phyloP scores from a whole-genome alignment of 2,797 vertebrate species.

The Clarias laeviceps region DNA sequence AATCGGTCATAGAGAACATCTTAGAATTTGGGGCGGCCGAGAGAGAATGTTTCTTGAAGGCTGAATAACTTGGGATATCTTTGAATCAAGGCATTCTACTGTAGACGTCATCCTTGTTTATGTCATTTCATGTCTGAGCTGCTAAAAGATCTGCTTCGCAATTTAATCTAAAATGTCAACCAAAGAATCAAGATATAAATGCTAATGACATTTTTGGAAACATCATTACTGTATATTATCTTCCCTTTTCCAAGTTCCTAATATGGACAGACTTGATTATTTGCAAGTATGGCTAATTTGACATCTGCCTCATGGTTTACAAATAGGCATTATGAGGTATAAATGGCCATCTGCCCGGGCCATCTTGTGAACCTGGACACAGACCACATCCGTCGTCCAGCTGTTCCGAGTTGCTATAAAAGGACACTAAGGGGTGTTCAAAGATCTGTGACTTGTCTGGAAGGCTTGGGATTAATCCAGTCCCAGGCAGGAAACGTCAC shows the following conservation, averaged over 20 bases:
- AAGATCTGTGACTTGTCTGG: neutral
- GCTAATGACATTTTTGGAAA: neutral
- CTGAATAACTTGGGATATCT: constrained; percentile 49
- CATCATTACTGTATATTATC: neutral
- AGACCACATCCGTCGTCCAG: constrained; percentile 68
- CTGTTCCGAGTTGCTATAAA: constrained; percentile 63
- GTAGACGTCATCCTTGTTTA: constrained; percentile 58
- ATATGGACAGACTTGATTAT: constrained; percentile 42
- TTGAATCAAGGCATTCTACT: neutral
- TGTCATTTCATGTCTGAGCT: constrained; percentile 51
- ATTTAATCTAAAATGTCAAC: neutral
- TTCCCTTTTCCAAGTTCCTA: neutral
- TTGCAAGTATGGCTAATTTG: constrained; percentile 74
- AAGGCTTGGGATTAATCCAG: neutral
- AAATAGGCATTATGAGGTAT: constrained; percentile 77
- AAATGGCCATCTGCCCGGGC: constrained; percentile 78
- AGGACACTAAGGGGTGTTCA: constrained; percentile 5
- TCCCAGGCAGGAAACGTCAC: constrained; percentile 3
- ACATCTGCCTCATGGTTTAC: constrained; percentile 80
- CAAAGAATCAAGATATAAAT: neutral
- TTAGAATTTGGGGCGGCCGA: neutral
- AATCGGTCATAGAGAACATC: neutral
- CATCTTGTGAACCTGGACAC: constrained; percentile 76
- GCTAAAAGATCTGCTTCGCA: constrained; percentile 2
- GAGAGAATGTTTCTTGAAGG: constrained; percentile 44